Conservation (phyloP, 2,113 vertebrate species). For the Coreoperca whiteheadi region DNA sequence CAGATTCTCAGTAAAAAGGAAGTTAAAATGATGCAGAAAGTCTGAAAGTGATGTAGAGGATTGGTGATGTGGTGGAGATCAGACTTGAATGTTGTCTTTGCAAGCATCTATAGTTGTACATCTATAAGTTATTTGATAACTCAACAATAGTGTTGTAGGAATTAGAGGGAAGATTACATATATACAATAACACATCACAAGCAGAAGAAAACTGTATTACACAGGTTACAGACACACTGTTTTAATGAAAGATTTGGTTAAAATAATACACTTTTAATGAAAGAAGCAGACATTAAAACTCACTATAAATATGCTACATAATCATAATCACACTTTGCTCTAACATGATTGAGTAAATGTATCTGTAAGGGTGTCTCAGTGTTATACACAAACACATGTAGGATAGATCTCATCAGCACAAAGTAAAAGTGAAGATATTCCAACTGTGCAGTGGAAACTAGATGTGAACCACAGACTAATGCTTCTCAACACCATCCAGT, state of each 20-base stretch:
- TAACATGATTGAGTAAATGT: slow-evolving; percentile 71
- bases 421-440: slow-evolving; percentile 58
- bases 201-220: neutral
- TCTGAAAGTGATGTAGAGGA: neutral
- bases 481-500: slow-evolving; percentile 36
- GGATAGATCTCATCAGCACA: slow-evolving; percentile 61
- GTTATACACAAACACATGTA: slow-evolving; percentile 71
- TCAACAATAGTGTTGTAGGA: neutral
- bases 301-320: slow-evolving; percentile 82
- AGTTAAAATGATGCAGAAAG: neutral
- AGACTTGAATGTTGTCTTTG: neutral
- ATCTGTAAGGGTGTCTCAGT: slow-evolving; percentile 64
- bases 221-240: slow-evolving; percentile 53
- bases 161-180: neutral
- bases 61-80: neutral
- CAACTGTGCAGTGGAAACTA: slow-evolving; percentile 64
- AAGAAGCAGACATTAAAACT: slow-evolving; percentile 75
- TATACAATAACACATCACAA: neutral
- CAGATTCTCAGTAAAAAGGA: neutral
- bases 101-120: neutral
- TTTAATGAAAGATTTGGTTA: slow-evolving; percentile 81
- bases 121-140: neutral
- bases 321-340: slow-evolving; percentile 70
- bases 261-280: slow-evolving; percentile 82
- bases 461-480: slow-evolving; percentile 57